Evolutionary conservation across 1,140 invertebrate species (phyloP).

Genomic region (Calephelis virginiensis): DNA sequence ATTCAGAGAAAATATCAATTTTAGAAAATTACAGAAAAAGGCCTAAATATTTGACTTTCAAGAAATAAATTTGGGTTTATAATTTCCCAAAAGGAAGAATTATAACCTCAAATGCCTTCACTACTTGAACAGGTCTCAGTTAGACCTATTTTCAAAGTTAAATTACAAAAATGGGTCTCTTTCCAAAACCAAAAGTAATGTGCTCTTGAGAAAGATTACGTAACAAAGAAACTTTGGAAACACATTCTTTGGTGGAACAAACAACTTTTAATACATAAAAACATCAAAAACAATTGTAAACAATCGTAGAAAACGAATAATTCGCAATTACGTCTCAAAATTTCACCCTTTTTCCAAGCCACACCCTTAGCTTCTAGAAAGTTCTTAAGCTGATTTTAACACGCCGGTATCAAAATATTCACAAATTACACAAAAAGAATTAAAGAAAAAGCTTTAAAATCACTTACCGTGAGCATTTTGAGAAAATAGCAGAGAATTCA

Average conservation of each 20-base stretch:
- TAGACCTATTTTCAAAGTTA: conserved; percentile 80
- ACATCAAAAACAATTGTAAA: conserved; percentile 80
- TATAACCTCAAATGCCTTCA: conserved; percentile 58
- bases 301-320: conserved; percentile 76
- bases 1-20: conserved; percentile 13
- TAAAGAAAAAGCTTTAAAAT: conserved; percentile 54
- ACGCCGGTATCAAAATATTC: conserved; percentile 44
- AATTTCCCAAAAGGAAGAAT: conserved; percentile 23
- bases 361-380: conserved; percentile 71
- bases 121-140: conserved; percentile 37
- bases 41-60: not conserved
- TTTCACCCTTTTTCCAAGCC: conserved; percentile 57
- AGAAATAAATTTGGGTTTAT: not conserved
- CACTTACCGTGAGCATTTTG: conserved; percentile 78
- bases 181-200: conserved; percentile 78
- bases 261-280: conserved; percentile 80
- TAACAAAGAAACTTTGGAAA: conserved; percentile 70
- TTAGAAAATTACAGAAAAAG: not conserved
- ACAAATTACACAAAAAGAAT: conserved; percentile 59
- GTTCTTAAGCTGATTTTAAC: conserved; percentile 44
- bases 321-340: conserved; percentile 72
- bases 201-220: conserved; percentile 58
- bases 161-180: conserved; percentile 88
- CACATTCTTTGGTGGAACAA: conserved; percentile 77
- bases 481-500: conserved; percentile 55